phyloP scores from a whole-genome alignment of 1,140 invertebrate genomes.

The Drosophila yakuba region DNA sequence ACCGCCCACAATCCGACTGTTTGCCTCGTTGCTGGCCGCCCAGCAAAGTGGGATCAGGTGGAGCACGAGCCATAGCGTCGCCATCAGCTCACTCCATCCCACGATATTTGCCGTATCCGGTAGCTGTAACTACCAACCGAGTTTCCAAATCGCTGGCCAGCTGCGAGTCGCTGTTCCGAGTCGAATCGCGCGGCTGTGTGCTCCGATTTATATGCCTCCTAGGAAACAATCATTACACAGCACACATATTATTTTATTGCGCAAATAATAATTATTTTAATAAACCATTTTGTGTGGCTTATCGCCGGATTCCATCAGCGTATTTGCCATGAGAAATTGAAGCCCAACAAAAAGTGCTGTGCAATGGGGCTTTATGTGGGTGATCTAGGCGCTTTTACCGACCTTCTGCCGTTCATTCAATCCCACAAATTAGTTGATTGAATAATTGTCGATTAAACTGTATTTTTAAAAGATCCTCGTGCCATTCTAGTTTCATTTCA shows the following conservation, averaged over 20 bases:
- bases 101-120: constrained; percentile 21
- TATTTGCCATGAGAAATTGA: constrained; percentile 26
- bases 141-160: constrained; percentile 36
- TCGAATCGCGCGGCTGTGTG: constrained; percentile 58
- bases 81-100: constrained; percentile 57
- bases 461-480: neutral
- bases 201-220: constrained; percentile 57
- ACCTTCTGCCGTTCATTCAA: constrained; percentile 4
- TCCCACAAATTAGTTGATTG: constrained; percentile 15
- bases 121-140: constrained; percentile 15
- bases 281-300: constrained; percentile 66
- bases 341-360: constrained; percentile 14
- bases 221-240: constrained; percentile 68
- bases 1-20: constrained; percentile 71
- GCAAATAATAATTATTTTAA: constrained; percentile 75
- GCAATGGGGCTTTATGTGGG: constrained; percentile 21
- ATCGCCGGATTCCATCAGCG: constrained; percentile 44
- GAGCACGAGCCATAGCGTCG: constrained; percentile 19
- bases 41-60: constrained; percentile 5
- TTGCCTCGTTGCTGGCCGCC: constrained; percentile 38
- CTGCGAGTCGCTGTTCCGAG: constrained; percentile 47
- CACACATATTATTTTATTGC: constrained; percentile 61
- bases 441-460: constrained; percentile 2
- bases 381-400: constrained; percentile 4
- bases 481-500: neutral